Percentiles rank a stretch among this genome's conserved stretches.
Evolutionary conservation across 2,113 vertebrate genomes (phyloP).

Genomic region (Panthera tigris): DNA sequence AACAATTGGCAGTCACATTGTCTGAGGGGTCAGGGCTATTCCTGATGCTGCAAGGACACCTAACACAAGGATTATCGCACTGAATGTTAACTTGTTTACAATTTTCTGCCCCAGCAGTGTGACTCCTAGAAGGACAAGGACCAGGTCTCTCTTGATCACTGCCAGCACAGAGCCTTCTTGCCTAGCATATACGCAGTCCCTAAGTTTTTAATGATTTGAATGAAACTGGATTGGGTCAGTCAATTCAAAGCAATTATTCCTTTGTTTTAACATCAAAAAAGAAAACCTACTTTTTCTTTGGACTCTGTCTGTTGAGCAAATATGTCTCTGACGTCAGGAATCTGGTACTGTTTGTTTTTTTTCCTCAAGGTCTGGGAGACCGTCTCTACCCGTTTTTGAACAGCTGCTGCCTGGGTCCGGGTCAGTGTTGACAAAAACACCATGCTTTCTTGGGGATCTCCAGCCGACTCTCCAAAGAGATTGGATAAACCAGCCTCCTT

Average conservation of each 20-base stretch:
- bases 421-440: slow-evolving; percentile 94
- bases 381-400: slow-evolving; percentile 91
- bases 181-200: background rate
- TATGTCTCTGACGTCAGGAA: slow-evolving; percentile 97
- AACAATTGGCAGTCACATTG: background rate
- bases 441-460: slow-evolving; percentile 89
- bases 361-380: slow-evolving; percentile 94
- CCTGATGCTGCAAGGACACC: background rate
- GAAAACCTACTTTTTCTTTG: slow-evolving; percentile 84
- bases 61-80: background rate
- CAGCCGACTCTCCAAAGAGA: slow-evolving; percentile 89
- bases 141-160: background rate
- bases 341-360: slow-evolving; percentile 92
- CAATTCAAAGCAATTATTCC: background rate
- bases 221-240: background rate
- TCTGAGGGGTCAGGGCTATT: background rate
- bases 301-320: slow-evolving; percentile 88
- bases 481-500: slow-evolving; percentile 94
- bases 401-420: slow-evolving; percentile 92
- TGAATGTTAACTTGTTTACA: background rate
- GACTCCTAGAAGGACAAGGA: background rate
- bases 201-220: background rate
- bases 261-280: background rate
- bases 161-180: background rate
- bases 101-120: background rate